Conservation (phyloP, 2,113 vertebrate species). For the Melanerpes aurifrons region DNA sequence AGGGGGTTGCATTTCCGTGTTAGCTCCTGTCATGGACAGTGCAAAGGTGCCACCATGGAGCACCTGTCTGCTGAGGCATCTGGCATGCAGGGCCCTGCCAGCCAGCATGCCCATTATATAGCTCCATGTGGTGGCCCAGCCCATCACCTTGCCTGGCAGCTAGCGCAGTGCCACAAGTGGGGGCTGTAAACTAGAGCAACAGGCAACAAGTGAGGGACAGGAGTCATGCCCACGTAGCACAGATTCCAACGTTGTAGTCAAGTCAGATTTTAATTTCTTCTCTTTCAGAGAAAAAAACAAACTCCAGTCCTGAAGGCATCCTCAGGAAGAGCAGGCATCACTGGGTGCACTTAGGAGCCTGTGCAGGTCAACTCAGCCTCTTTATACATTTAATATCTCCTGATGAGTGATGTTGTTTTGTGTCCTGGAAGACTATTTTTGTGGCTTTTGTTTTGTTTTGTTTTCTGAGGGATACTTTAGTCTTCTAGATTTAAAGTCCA, state of each 20-base stretch:
- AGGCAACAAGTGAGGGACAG: background rate
- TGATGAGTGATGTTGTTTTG: background rate
- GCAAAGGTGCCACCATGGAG: background rate
- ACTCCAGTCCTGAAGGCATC: background rate
- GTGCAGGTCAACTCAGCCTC: background rate
- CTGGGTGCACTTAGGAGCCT: background rate
- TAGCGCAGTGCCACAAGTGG: background rate
- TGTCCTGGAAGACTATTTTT: background rate
- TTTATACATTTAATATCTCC: constrained; percentile 12
- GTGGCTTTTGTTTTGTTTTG: background rate
- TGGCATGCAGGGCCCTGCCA: background rate
- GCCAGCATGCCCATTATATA: background rate
- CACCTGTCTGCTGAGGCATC: background rate
- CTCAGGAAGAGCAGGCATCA: background rate
- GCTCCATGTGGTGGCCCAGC: rapidly evolving
- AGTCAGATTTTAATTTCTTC: background rate
- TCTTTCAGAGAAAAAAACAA: background rate
- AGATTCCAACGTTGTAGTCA: rapidly evolving
- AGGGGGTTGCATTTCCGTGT: rapidly evolving
- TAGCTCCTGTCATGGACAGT: rapidly evolving
- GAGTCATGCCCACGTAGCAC: rapidly evolving
- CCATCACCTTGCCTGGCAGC: background rate
- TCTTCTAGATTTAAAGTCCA: background rate
- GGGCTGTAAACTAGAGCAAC: background rate
- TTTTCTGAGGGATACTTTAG: background rate